These are phyloP conservation scores for Corbicula japonica DNA, from an alignment of 2,888 invertebrate species.

Conservation along the genomic window DNA sequence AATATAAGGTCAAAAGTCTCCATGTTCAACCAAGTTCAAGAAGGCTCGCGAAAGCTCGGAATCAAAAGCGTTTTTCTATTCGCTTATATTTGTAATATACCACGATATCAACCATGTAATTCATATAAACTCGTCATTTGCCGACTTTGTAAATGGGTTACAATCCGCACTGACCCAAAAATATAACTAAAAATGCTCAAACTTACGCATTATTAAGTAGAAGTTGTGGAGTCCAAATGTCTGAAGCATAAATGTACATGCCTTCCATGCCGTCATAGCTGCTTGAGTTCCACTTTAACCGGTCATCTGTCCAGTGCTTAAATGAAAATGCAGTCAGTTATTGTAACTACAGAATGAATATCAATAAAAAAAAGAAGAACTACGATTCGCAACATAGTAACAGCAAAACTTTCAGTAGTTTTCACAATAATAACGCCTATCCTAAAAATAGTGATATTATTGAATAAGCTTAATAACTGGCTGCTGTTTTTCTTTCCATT, in stretches of 20 bases:
- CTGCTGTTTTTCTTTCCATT: too few relatives aligned
- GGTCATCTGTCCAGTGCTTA: conserved; percentile 1
- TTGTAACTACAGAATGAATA: too few relatives aligned
- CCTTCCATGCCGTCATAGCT: background rate
- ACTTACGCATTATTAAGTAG: conserved; percentile 12
- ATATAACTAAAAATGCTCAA: background rate
- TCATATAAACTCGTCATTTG: background rate
- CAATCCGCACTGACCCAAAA: background rate
- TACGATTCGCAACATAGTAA: too few relatives aligned
- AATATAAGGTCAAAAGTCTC: too few relatives aligned
- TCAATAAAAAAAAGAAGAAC: too few relatives aligned
- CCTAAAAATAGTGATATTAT: too few relatives aligned
- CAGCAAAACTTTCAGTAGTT: too few relatives aligned
- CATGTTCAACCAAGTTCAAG: too few relatives aligned
- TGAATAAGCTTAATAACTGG: too few relatives aligned
- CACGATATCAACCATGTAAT: conserved; percentile 8
- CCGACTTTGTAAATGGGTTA: background rate
- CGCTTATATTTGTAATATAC: background rate
- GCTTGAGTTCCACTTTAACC: background rate
- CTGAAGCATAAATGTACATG: background rate
- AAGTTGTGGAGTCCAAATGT: background rate
- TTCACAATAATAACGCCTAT: too few relatives aligned
- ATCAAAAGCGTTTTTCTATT: background rate
- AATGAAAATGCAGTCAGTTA: too few relatives aligned
- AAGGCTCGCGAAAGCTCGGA: background rate